phyloP scores from a whole-genome alignment of 2,888 invertebrate genomes.

The Leptinotarsa peninsularis region DNA sequence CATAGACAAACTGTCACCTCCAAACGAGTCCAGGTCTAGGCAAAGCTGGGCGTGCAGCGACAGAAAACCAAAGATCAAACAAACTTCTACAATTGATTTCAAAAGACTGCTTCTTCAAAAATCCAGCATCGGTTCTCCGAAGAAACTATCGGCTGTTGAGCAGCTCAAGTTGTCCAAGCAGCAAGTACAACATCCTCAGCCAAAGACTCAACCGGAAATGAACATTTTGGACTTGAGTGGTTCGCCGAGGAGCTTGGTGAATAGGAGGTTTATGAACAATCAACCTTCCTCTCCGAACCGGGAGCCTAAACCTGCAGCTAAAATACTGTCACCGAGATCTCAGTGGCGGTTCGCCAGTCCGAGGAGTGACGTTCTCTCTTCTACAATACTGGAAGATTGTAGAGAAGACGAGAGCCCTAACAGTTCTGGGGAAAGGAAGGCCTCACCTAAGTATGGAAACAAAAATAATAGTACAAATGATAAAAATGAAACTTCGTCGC shows the following conservation, averaged over 20 bases:
- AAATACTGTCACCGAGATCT: slow-evolving; percentile 77
- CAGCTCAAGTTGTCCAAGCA: slow-evolving; percentile 78
- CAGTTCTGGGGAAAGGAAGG: slow-evolving; percentile 71
- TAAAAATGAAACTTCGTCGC: slow-evolving; percentile 38
- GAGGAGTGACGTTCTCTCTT: slow-evolving; percentile 85
- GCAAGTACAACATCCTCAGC: slow-evolving; percentile 60
- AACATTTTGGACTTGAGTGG: slow-evolving; percentile 78
- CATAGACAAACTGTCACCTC: slow-evolving; percentile 62
- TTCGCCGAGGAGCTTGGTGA: slow-evolving; percentile 77
- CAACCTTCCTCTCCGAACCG: slow-evolving; percentile 70
- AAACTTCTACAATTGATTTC: slow-evolving; percentile 86
- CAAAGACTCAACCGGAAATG: slow-evolving; percentile 63
- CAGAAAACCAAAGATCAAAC: slow-evolving; percentile 69
- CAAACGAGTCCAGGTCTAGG: slow-evolving; percentile 62
- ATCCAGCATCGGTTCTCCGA: slow-evolving; percentile 70
- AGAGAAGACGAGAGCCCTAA: slow-evolving; percentile 81
- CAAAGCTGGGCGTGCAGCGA: slow-evolving; percentile 73
- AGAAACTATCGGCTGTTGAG: slow-evolving; percentile 83
- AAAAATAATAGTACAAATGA: slow-evolving; percentile 38
- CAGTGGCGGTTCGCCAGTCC: slow-evolving; percentile 81
- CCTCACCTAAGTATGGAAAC: slow-evolving; percentile 31
- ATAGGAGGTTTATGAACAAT: slow-evolving; percentile 69
- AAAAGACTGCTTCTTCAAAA: slow-evolving; percentile 85
- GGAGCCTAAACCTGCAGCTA: slow-evolving; percentile 63
- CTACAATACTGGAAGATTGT: slow-evolving; percentile 87